phyloP scores from a whole-genome alignment of 2,888 invertebrate genomes.

The Morpho helenor region DNA sequence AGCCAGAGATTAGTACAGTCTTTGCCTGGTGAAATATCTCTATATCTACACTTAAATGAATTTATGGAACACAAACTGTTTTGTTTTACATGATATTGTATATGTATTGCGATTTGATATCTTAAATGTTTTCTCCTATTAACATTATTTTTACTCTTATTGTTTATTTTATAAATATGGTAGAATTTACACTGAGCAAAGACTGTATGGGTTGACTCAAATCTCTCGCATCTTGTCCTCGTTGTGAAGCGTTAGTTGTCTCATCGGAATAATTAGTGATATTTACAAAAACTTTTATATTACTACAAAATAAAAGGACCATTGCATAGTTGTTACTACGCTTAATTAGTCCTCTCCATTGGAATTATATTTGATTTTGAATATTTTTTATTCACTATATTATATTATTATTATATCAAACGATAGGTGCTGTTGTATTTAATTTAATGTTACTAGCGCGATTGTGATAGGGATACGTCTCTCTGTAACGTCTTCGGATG shows the following conservation, averaged over 20 bases:
- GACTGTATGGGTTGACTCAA: slow-evolving; percentile 5
- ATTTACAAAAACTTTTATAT: slow-evolving; percentile 47
- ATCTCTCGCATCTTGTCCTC: slow-evolving; percentile 34
- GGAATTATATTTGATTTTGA: slow-evolving; percentile 59
- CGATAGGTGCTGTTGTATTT: slow-evolving; percentile 74
- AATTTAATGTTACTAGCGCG: slow-evolving; percentile 64
- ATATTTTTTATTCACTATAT: slow-evolving; percentile 58
- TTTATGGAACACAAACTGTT: too few species aligned
- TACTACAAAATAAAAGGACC: slow-evolving; percentile 53
- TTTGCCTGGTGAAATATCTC: slow-evolving; percentile 9
- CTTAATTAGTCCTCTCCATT: slow-evolving; percentile 54
- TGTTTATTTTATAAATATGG: too few species aligned
- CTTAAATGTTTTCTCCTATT: too few species aligned
- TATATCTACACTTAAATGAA: too few species aligned
- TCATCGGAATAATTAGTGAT: slow-evolving; percentile 55
- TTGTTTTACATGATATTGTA: too few species aligned
- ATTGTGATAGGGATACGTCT: slow-evolving; percentile 71
- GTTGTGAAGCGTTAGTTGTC: slow-evolving; percentile 65
- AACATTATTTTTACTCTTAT: too few species aligned
- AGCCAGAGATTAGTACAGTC: slow-evolving; percentile 32
- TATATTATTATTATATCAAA: slow-evolving; percentile 63
- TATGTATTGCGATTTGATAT: too few species aligned
- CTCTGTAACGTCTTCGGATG: slow-evolving; percentile 62
- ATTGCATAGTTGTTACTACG: slow-evolving; percentile 62
- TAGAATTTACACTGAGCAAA: slow-evolving; percentile 15